Percentiles rank a stretch among this genome's conserved stretches.
Conservation (phyloP, 2,797 vertebrate species). For the Megaceryle alcyon region DNA sequence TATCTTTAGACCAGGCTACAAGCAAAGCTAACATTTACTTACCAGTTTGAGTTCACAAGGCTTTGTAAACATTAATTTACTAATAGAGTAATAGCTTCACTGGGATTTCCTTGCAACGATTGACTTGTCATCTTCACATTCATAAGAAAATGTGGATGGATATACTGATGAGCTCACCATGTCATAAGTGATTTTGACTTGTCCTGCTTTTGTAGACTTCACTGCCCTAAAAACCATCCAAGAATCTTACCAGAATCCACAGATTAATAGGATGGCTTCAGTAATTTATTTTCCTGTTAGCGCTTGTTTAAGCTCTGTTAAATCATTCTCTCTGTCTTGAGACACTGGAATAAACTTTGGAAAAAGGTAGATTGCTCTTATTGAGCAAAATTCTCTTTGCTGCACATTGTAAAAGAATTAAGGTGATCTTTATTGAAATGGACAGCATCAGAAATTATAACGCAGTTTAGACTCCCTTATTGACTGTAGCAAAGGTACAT, state of each 20-base stretch:
- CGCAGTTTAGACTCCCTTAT: neutral
- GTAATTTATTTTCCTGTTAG: neutral
- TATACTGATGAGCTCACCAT: neutral
- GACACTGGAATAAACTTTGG: neutral
- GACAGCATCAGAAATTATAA: constrained; percentile 9
- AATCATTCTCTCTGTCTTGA: neutral
- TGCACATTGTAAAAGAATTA: neutral
- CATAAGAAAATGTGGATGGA: neutral
- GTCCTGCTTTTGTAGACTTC: neutral
- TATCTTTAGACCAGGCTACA: neutral
- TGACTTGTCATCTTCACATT: neutral
- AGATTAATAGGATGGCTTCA: neutral
- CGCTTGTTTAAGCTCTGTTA: neutral
- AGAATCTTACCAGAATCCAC: neutral
- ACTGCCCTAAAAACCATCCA: neutral
- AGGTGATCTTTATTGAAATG: neutral
- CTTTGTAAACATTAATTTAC: neutral
- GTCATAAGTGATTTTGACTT: neutral
- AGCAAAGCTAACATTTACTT: neutral
- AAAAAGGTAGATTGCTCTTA: neutral
- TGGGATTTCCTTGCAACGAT: neutral
- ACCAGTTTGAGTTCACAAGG: neutral
- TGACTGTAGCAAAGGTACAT: neutral
- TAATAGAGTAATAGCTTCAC: neutral
- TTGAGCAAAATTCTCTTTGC: neutral